phyloP scores from a whole-genome alignment of 2,797 vertebrate species.

The Gallirallus australis region DNA sequence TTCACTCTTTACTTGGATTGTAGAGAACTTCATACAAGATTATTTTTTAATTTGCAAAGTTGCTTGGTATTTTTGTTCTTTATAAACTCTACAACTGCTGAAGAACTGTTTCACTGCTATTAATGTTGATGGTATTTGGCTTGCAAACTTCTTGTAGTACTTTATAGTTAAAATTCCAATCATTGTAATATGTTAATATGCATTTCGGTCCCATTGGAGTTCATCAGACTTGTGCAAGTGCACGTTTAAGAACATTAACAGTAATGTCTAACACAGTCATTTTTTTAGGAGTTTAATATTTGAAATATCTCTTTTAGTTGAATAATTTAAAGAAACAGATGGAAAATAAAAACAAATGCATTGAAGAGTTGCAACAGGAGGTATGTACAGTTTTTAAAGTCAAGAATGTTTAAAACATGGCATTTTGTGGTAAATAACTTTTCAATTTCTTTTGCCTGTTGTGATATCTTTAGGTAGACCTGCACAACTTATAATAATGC shows the following conservation, averaged over 20 bases:
- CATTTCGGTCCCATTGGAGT: neutral
- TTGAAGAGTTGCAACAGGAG: slow-evolving; percentile 86
- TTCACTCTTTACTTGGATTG: neutral
- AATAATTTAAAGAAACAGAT: slow-evolving; percentile 83
- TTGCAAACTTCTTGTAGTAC: neutral
- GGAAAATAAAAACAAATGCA: slow-evolving; percentile 82
- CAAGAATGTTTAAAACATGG: neutral
- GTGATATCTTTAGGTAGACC: neutral
- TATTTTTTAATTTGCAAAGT: neutral
- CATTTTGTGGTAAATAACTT: slow-evolving; percentile 2
- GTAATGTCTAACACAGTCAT: neutral
- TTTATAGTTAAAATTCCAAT: neutral
- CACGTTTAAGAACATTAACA: neutral
- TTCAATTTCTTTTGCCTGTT: neutral
- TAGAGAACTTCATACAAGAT: neutral
- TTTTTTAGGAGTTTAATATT: neutral
- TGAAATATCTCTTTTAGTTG: slow-evolving; percentile 77
- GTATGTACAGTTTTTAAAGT: slow-evolving; percentile 71
- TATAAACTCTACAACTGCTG: neutral
- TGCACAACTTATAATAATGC: neutral
- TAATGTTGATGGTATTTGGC: neutral
- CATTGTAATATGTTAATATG: neutral
- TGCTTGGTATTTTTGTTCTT: neutral
- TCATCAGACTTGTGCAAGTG: neutral
- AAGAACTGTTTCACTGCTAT: neutral